phyloP scores from a whole-genome alignment of 2,888 invertebrate species.

The Orthosia gracilis region DNA sequence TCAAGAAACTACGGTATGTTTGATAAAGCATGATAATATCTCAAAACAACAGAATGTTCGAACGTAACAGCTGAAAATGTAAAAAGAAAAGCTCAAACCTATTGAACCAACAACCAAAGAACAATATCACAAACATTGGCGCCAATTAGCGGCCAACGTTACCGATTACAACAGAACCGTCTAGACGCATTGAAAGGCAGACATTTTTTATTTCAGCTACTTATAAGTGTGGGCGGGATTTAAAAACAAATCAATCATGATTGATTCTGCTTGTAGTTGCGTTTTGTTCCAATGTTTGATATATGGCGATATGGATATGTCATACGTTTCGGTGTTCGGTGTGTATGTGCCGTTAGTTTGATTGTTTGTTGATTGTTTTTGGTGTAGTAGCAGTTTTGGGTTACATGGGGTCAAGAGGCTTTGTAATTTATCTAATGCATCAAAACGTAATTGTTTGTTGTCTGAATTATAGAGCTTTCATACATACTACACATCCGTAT shows the following conservation, averaged over 20 bases:
- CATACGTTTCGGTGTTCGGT: constrained; percentile 34
- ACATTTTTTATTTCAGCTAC: constrained; percentile 82
- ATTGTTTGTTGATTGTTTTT: constrained; percentile 43
- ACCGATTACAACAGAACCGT: constrained; percentile 78
- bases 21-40: no score
- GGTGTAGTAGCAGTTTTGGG: constrained; percentile 27
- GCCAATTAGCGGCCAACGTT: constrained; percentile 63
- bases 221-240: constrained; percentile 76
- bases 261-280: constrained; percentile 62
- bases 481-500: no score
- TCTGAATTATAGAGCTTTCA: no score
- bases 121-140: constrained; percentile 47
- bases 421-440: not conserved
- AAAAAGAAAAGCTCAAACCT: constrained; percentile 2
- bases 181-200: constrained; percentile 83
- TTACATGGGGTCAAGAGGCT: constrained; percentile 18
- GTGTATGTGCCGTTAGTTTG: constrained; percentile 43
- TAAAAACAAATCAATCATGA: constrained; percentile 79
- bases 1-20: not conserved
- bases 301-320: constrained; percentile 32
- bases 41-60: not conserved
- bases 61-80: not conserved
- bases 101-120: constrained; percentile 21
- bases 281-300: constrained; percentile 60
- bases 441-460: not conserved